phyloP scores from a whole-genome alignment of 1,140 invertebrate species.

The Tetramorium alpestre region DNA sequence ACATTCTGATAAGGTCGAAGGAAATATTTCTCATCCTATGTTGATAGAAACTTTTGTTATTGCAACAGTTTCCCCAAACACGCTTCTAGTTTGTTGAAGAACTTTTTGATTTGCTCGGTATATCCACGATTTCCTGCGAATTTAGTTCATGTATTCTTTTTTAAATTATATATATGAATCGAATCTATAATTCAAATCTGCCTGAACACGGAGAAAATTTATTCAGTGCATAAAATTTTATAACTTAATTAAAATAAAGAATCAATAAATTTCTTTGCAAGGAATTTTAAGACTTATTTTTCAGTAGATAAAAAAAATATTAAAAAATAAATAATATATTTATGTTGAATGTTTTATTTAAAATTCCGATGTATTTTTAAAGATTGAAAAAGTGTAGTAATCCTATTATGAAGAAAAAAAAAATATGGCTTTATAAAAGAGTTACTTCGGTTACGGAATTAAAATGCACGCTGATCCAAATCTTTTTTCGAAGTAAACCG shows the following conservation, averaged over 20 bases:
- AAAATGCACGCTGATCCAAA: neutral
- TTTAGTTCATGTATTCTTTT: neutral
- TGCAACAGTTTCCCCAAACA: constrained; percentile 23
- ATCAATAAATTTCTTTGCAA: neutral
- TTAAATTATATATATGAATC: neutral
- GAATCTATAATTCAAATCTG: neutral
- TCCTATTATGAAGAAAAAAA: neutral
- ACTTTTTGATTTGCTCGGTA: neutral
- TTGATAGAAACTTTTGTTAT: constrained; percentile 34
- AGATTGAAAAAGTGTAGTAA: neutral
- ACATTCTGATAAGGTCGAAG: neutral
- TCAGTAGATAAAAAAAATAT: neutral
- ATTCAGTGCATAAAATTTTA: neutral
- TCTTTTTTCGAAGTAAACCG: neutral
- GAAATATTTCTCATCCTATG: neutral
- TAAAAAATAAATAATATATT: neutral
- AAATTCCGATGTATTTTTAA: neutral
- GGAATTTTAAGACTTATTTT: neutral
- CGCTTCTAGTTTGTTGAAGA: neutral
- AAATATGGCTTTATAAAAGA: neutral
- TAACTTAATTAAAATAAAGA: neutral
- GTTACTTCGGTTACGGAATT: neutral
- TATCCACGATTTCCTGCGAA: neutral
- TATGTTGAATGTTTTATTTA: neutral
- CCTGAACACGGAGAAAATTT: too few species aligned